Evolutionary conservation across 2,113 vertebrate species (phyloP).

Genomic region (Ivindomyrus marchei): DNA sequence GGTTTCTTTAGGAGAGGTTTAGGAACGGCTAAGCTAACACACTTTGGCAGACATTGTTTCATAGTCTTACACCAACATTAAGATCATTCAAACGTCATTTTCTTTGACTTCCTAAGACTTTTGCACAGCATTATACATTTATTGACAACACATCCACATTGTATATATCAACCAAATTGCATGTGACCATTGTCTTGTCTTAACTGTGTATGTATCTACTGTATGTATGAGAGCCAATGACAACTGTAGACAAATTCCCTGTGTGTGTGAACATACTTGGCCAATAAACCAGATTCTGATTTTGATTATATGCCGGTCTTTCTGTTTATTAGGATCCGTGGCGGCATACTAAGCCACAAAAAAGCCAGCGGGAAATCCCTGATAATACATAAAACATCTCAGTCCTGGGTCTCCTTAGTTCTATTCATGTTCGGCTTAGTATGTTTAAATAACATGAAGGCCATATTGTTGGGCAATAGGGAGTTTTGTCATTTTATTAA

Average conservation of each 20-base stretch:
- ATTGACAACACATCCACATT: background rate
- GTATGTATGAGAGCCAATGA: background rate
- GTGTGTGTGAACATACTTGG: background rate
- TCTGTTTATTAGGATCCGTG: background rate
- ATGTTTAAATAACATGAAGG: background rate
- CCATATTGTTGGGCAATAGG: background rate
- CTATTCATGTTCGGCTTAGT: background rate
- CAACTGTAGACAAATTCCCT: background rate
- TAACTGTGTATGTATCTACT: background rate
- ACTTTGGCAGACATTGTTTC: background rate
- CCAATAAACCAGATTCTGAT: background rate
- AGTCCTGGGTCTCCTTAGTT: background rate
- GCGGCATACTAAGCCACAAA: background rate
- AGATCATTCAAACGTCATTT: background rate
- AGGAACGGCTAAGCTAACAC: background rate
- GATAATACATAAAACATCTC: background rate
- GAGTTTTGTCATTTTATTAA: background rate
- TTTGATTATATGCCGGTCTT: background rate
- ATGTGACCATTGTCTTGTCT: background rate
- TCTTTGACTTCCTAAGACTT: background rate
- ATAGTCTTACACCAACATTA: background rate
- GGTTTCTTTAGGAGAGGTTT: background rate
- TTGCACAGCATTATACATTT: background rate
- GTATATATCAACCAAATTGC: background rate
- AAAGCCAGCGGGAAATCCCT: background rate